phyloP scores from a whole-genome alignment of 2,797 vertebrate genomes.

The Psittacula echo region DNA sequence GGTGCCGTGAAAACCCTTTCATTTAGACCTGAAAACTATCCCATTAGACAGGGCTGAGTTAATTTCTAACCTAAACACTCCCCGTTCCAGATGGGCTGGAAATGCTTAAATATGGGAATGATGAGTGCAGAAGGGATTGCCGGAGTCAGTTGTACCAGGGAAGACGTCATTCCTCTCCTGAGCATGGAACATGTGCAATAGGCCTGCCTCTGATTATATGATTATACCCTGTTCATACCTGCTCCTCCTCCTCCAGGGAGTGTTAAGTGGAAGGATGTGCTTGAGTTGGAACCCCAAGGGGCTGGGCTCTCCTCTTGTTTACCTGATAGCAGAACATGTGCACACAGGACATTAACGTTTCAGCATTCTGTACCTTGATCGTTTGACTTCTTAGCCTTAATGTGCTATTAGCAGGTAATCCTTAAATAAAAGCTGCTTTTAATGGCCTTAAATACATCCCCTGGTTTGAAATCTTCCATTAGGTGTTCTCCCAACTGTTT shows the following conservation, averaged over 20 bases:
- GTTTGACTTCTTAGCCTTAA: not conserved
- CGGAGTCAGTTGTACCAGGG: not conserved
- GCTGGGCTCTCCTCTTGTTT: constrained; percentile 1
- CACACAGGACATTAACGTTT: not conserved
- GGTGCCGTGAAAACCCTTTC: not conserved
- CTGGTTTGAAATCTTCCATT: not conserved
- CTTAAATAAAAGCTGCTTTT: not conserved
- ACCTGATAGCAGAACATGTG: not conserved
- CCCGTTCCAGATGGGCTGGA: not conserved
- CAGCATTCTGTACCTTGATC: not conserved
- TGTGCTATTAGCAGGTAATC: not conserved
- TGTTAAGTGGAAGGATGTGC: not conserved
- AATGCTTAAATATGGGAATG: not conserved
- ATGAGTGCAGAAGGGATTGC: not conserved
- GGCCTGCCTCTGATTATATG: not conserved
- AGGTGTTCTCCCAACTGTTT: not conserved
- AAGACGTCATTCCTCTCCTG: not conserved
- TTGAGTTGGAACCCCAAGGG: not conserved
- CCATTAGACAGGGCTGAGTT: not conserved
- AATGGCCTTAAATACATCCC: not conserved
- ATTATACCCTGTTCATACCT: not conserved
- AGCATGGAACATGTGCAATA: not conserved
- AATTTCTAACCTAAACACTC: not conserved
- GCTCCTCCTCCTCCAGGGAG: not conserved
- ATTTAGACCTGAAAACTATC: not conserved